Evolutionary conservation across 2,113 vertebrate genomes (phyloP), one percentile per base, ranked within the genome.

Genomic region (Eclectus roratus): DNA sequence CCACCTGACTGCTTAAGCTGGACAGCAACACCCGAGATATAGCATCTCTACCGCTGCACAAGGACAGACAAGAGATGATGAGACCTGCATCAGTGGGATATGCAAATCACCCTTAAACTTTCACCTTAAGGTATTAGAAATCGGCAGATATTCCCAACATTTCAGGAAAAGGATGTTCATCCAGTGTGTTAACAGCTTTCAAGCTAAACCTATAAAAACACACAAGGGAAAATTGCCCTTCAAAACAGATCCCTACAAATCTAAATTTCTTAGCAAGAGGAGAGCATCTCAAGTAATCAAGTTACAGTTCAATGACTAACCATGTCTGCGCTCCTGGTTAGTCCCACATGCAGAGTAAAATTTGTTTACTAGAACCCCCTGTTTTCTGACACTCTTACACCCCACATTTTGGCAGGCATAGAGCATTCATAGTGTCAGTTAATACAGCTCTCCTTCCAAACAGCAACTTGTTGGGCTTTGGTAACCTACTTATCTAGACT

Each of bases 11-110:
- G n/a, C 12, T 21, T 33, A 2, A 11, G 0, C 21, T 3, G 13
- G 11, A 72, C 17, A 9, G 9, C 16, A 31, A 44, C 16, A 78
- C 0, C 3, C 11, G 55, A 39, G 20, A 60, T 10, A 29, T 43
- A 44, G 3, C 0, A 2, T 1, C 31, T 41, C 19, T 14, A 23
- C 17, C 0, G 0, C 55, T 56, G 49, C 8, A 5, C 6, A 31
- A 20, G 0, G 2, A 19, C 11, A 35, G 17, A 15, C 17, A 5
- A 7, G 37, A 44, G 28, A 15, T 2, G 3, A 28, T 1, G 0
- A 6, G 27, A 56, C n/a, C 52, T 6, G 29, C 4, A 13, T 17
- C 21, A 2, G 49, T 2, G 20, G 6, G 21, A 63, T 41, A 37
- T 33, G 21, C 20, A 27, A 70, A n/a, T 7, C 1, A 15, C 25